These are phyloP conservation scores for Sardina pilchardus DNA, from an alignment of 2,113 vertebrate species.

Conservation along the genomic window DNA sequence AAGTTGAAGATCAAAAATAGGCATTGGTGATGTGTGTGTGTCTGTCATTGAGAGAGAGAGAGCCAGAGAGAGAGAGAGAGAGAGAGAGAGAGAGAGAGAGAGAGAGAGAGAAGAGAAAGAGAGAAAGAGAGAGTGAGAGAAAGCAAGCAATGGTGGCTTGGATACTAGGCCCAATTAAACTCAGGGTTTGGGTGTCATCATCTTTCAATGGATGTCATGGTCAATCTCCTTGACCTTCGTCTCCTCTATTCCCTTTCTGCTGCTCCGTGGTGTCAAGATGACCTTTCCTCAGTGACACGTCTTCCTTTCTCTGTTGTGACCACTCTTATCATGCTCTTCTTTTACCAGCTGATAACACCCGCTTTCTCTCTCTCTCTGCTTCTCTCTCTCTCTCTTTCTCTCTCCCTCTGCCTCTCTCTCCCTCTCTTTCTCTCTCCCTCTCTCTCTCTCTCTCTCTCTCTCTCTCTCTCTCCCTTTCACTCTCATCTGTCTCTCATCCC, in stretches of 20 bases:
- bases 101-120: neutral
- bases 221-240: constrained; percentile 63
- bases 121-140: neutral
- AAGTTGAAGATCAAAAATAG: neutral
- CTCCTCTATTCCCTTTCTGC: neutral
- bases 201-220: constrained; percentile 54
- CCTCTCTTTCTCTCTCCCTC: too few relatives aligned
- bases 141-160: neutral
- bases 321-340: constrained; percentile 59
- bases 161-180: constrained; percentile 34
- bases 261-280: constrained; percentile 50
- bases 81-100: neutral
- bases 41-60: too few relatives aligned
- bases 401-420: constrained; percentile 5
- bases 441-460: constrained; percentile 23
- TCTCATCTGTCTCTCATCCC: neutral
- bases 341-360: constrained; percentile 26
- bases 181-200: constrained; percentile 51
- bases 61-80: neutral
- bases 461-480: neutral
- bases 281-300: constrained; percentile 58
- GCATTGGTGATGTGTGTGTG: neutral
- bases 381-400: constrained; percentile 5
- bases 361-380: neutral
- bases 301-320: constrained; percentile 44